Evolutionary conservation across 2,113 vertebrate genomes (phyloP).

Genomic region (Gavialis gangeticus): DNA sequence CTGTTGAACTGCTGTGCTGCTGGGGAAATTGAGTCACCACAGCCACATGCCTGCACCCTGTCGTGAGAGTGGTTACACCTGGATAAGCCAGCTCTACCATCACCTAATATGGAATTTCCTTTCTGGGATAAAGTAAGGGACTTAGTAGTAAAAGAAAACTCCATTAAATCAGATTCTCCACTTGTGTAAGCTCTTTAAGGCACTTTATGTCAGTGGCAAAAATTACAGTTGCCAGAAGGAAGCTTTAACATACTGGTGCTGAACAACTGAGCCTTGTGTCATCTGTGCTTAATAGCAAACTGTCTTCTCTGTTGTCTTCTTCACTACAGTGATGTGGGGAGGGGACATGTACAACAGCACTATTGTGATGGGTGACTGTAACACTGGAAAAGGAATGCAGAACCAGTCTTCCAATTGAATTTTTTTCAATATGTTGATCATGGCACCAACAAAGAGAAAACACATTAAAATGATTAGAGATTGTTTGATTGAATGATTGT

Average conservation of each 20-base stretch:
- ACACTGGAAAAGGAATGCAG: not conserved
- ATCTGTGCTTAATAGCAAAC: not conserved
- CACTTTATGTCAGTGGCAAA: not conserved
- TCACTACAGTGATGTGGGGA: not conserved
- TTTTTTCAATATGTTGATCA: not conserved
- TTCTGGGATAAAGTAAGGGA: not conserved
- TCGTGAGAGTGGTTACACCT: not conserved
- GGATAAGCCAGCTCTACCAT: slow-evolving; percentile 21
- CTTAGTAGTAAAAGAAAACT: not conserved
- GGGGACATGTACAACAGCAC: not conserved
- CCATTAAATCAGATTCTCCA: not conserved
- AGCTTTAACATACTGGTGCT: not conserved
- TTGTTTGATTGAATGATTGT: not conserved
- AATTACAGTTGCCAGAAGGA: not conserved
- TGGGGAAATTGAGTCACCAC: no score
- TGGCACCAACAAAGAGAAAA: not conserved
- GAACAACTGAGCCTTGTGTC: not conserved
- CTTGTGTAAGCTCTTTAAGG: not conserved
- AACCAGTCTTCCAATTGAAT: not conserved
- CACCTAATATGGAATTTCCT: slow-evolving; percentile 19
- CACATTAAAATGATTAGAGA: not conserved
- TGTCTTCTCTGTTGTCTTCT: not conserved
- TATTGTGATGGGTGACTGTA: not conserved
- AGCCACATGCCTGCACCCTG: no score
- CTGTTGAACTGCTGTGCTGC: no score